Evolutionary conservation across 2,113 vertebrate species (phyloP), one percentile per base, ranked within the genome.

Genomic region (Syngnathus scovelli): DNA sequence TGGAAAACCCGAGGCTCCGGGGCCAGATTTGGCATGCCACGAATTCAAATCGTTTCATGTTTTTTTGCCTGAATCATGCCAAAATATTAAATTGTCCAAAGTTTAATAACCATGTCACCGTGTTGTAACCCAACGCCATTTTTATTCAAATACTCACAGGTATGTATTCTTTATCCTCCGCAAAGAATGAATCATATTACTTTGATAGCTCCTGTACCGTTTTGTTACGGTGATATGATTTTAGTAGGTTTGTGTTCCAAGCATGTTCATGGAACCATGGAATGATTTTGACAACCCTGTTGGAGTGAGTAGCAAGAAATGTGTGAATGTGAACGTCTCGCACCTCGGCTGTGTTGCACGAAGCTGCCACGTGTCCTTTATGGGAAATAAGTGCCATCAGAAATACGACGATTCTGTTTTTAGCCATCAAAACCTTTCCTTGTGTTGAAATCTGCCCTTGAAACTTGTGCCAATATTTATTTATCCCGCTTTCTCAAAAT

Each of bases 391-490:
- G 65, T 64, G 39, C 63, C 70, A 69, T 43, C 21, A 71, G 9
- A 48, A 59, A 70, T 33, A 69, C 77, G 71, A 72, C 13, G 1
- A 46, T 7, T 75, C 82, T 86, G 79, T 86, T 85, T 82, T 78
- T 78, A 86, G 76, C 61, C 33, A 38, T 66, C 41, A 58, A 68
- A 62, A 60, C 64, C 56, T 46, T 58, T 80, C 64, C 44, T 1
- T 71, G 71, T 66, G 15, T 83, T 78, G 64, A 72, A 83, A 77
- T 69, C 60, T 76, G 36, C 58, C 51, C 43, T 44, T 63, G 71
- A 63, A 68, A 80, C 64, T 60, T 75, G 6, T 58, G 72, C 72
- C 81, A 77, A 81, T 70, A 85, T 74, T 78, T 65, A 54, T 9
- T 68, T 27, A 62, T 62, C 38, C 71, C 61, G 65, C 78, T 54